A percentile compares a stretch with the other conserved stretches of the same genome.
phyloP scores from a whole-genome alignment of 2,797 vertebrate genomes.

The Sebastes steindachneri region DNA sequence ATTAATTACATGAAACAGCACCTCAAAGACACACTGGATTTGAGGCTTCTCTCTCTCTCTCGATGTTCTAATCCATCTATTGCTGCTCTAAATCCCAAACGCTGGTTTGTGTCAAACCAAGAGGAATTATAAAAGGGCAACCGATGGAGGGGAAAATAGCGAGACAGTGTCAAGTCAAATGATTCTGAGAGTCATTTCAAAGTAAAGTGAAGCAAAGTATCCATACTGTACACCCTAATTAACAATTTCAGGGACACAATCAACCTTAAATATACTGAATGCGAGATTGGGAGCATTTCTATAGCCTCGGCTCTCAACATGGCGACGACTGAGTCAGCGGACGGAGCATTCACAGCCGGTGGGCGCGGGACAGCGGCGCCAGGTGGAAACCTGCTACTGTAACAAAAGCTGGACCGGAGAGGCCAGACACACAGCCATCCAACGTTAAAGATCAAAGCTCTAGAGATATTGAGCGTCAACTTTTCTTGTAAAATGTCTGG shows the following conservation, averaged over 20 bases:
- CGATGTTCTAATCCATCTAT: slow-evolving; percentile 46
- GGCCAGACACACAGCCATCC: background rate
- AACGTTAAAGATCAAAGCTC: background rate
- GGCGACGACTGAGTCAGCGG: too few relatives aligned
- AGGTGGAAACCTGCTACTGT: too few relatives aligned
- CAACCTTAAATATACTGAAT: background rate
- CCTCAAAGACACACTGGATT: slow-evolving; percentile 33
- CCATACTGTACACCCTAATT: background rate
- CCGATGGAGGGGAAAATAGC: background rate
- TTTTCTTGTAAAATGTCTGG: background rate
- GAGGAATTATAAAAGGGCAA: slow-evolving; percentile 50
- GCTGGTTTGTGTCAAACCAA: slow-evolving; percentile 37
- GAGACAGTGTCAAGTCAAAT: background rate
- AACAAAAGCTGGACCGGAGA: background rate
- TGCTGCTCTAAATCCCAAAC: slow-evolving; percentile 54
- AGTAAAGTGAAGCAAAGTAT: background rate
- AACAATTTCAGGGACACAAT: background rate
- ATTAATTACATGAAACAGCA: slow-evolving; percentile 65
- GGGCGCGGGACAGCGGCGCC: too few relatives aligned
- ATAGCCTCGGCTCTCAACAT: background rate
- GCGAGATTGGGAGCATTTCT: background rate
- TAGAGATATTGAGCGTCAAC: background rate
- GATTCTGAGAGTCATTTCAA: background rate
- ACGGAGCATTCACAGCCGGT: background rate
- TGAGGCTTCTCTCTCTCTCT: slow-evolving; percentile 3